These are phyloP conservation scores for Heliconius hortense DNA, from an alignment of 2,888 invertebrate species.

Conservation along the genomic window DNA sequence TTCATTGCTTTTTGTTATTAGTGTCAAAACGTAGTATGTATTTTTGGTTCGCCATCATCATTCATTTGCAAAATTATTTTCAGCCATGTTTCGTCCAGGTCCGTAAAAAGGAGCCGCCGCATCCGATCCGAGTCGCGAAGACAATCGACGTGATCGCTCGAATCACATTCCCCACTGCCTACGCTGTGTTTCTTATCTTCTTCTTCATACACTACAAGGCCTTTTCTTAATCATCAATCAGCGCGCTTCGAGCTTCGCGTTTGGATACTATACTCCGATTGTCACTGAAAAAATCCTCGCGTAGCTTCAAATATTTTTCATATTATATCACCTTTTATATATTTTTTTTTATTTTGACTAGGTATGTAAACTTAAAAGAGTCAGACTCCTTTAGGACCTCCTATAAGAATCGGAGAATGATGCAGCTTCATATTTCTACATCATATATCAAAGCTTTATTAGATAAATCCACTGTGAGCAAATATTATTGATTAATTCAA, in stretches of 20 bases:
- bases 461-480: conserved; percentile 50
- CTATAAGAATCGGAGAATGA: conserved; percentile 32
- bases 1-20: conserved; percentile 24
- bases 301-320: not conserved
- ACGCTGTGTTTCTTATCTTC: conserved; percentile 95
- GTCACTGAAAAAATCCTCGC: conserved; percentile 5
- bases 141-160: conserved; percentile 97
- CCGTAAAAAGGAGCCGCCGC: conserved; percentile 94
- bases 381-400: conserved; percentile 5
- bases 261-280: conserved; percentile 49
- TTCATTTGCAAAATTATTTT: conserved; percentile 73
- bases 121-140: conserved; percentile 96
- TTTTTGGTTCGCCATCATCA: conserved; percentile 61
- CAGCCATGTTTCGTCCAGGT: conserved; percentile 92
- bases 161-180: conserved; percentile 96
- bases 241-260: conserved; percentile 57
- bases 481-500: conserved; percentile 59
- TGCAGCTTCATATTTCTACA: conserved; percentile 57
- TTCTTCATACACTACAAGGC: conserved; percentile 97
- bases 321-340: not conserved
- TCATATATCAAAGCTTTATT: conserved; percentile 57
- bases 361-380: not conserved
- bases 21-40: conserved; percentile 26
- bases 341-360: not conserved
- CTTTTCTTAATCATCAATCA: conserved; percentile 83